Evolutionary conservation across 2,888 invertebrate species (phyloP).

Genomic region (Tryphoninae sp.): DNA sequence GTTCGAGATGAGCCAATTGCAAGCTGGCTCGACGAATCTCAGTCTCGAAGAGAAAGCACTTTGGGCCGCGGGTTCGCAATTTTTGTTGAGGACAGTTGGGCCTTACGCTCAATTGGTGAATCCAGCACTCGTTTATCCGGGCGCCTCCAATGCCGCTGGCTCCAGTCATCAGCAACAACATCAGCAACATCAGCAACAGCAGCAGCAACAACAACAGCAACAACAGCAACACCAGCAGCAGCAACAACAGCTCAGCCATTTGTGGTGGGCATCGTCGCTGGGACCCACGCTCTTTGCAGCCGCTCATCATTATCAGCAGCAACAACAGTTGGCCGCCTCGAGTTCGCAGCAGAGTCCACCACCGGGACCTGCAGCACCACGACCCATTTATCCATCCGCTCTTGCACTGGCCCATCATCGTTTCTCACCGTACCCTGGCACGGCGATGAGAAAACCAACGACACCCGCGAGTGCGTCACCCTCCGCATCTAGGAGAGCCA

Average conservation of each 20-base stretch:
- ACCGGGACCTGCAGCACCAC: constrained; percentile 76
- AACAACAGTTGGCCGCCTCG: constrained; percentile 84
- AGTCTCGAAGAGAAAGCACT: constrained; percentile 90
- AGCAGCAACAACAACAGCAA: constrained; percentile 73
- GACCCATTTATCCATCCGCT: constrained; percentile 78
- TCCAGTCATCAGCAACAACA: constrained; percentile 74
- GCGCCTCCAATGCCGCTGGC: constrained; percentile 75
- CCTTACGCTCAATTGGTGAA: constrained; percentile 83
- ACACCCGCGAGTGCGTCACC: constrained; percentile 76
- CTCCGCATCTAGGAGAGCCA: constrained; percentile 75
- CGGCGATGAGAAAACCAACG: constrained; percentile 74
- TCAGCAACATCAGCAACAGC: constrained; percentile 72
- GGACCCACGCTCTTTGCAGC: constrained; percentile 82
- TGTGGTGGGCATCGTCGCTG: constrained; percentile 80
- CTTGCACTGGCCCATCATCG: constrained; percentile 79
- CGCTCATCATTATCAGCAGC: constrained; percentile 84
- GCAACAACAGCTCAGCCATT: constrained; percentile 73
- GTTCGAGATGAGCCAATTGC: constrained; percentile 85
- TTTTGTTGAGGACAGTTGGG: constrained; percentile 85
- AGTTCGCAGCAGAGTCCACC: constrained; percentile 77
- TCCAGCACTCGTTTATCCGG: constrained; percentile 82
- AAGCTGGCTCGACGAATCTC: constrained; percentile 84
- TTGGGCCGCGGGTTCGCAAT: constrained; percentile 89
- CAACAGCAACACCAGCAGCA: constrained; percentile 67
- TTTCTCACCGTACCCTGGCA: constrained; percentile 80